Percentiles rank a stretch among this genome's conserved stretches.
These are phyloP conservation scores for Pammene fasciana DNA, from an alignment of 2,888 invertebrate genomes.

Conservation along the genomic window DNA sequence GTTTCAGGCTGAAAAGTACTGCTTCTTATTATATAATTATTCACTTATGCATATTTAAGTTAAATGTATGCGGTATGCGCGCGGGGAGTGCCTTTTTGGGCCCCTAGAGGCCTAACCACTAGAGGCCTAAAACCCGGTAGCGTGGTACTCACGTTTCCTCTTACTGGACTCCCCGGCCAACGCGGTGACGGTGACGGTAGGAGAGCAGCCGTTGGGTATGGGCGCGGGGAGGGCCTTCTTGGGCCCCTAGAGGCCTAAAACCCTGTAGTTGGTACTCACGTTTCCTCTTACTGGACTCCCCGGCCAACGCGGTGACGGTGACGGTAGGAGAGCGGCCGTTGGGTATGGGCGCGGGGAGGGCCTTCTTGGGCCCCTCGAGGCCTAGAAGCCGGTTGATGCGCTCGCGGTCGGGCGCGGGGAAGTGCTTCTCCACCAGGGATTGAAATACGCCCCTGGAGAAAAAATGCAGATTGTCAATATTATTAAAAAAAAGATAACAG, in stretches of 20 bases:
- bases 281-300: constrained; percentile 71
- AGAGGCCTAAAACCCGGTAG: no score
- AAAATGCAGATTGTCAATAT: not conserved
- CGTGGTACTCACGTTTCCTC: no score
- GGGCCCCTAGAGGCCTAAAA: no score
- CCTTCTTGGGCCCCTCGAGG: constrained; percentile 76
- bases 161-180: not conserved
- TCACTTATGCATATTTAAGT: no score
- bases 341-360: constrained; percentile 53
- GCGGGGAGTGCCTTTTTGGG: no score
- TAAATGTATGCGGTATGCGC: no score
- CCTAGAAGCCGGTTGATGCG: constrained; percentile 91
- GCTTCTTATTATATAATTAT: no score
- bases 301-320: constrained; percentile 54
- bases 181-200: no score
- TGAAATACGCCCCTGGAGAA: constrained; percentile 94
- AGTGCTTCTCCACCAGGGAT: constrained; percentile 98
- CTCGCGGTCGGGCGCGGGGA: constrained; percentile 96
- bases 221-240: no score
- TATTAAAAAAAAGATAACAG: not conserved
- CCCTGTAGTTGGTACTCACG: constrained; percentile 53
- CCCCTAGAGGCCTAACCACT: no score
- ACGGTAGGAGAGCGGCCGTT: constrained; percentile 52
- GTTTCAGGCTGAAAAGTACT: no score
- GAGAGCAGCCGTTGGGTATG: no score